A percentile compares a stretch with the other conserved stretches of the same genome.
phyloP scores from a whole-genome alignment of 2,797 vertebrate species.

The Acrocephalus scirpaceus region DNA sequence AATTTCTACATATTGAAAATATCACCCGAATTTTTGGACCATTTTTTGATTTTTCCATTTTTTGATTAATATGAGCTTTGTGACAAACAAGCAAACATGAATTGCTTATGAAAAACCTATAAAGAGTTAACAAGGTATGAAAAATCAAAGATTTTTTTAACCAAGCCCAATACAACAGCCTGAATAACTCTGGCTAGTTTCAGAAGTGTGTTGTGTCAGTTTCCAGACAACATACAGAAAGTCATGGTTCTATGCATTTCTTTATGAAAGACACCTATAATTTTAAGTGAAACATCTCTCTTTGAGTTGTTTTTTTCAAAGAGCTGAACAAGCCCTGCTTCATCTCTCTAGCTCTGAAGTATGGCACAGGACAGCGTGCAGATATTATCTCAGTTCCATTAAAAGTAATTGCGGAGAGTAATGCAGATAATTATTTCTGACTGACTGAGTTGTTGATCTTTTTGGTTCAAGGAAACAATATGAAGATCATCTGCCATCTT shows the following conservation, averaged over 20 bases:
- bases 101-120: background rate
- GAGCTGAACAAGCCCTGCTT: background rate
- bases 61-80: background rate
- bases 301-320: background rate
- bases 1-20: background rate
- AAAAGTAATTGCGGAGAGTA: constrained; percentile 59
- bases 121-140: background rate
- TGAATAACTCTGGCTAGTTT: background rate
- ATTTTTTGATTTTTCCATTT: background rate
- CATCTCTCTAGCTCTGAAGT: background rate
- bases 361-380: background rate
- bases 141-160: background rate
- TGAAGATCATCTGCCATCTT: constrained; percentile 45
- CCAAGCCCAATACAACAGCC: background rate
- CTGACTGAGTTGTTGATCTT: constrained; percentile 59
- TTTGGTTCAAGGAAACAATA: constrained; percentile 62
- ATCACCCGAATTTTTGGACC: background rate
- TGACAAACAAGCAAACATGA: background rate
- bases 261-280: background rate
- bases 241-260: background rate
- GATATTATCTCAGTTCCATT: constrained; percentile 37
- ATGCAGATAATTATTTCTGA: constrained; percentile 66
- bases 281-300: background rate
- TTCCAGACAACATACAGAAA: background rate
- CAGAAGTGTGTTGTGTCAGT: background rate